Evolutionary conservation across 2,888 invertebrate genomes (phyloP).

Genomic region (Mesorhabditis sp.): DNA sequence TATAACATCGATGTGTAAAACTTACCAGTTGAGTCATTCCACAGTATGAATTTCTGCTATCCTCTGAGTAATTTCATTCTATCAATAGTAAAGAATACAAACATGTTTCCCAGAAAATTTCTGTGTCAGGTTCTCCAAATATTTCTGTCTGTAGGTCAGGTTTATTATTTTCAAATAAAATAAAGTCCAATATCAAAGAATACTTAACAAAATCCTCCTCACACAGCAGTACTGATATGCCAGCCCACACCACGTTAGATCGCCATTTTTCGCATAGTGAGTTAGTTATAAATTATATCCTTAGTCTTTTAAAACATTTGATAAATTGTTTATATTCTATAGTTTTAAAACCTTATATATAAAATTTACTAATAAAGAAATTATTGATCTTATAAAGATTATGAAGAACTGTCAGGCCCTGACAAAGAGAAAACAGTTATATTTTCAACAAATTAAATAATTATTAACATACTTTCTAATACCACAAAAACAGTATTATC

Average conservation of each 20-base stretch:
- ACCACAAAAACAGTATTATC: slow-evolving; percentile 31
- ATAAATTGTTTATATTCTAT: slow-evolving; percentile 54
- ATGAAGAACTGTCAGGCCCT: slow-evolving; percentile 17
- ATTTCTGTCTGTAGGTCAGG: slow-evolving; percentile 43
- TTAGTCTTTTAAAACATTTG: slow-evolving; percentile 46
- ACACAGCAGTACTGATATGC: slow-evolving; percentile 79
- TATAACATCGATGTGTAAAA: slow-evolving; percentile 51
- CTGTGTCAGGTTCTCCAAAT: slow-evolving; percentile 44
- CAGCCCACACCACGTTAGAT: slow-evolving; percentile 78
- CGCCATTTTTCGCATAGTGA: slow-evolving; percentile 77
- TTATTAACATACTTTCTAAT: no score
- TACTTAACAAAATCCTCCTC: slow-evolving; percentile 62
- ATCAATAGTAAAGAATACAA: slow-evolving; percentile 42
- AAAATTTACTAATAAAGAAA: no score
- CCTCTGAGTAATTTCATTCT: slow-evolving; percentile 49
- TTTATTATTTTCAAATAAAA: slow-evolving; percentile 39
- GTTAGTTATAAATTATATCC: slow-evolving; percentile 67
- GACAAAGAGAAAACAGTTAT: slow-evolving; percentile 30
- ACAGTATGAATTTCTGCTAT: slow-evolving; percentile 50
- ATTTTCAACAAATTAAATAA: slow-evolving; percentile 33
- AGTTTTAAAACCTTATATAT: neutral
- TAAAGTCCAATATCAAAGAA: slow-evolving; percentile 36
- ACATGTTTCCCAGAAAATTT: slow-evolving; percentile 46
- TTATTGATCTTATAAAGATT: no score
- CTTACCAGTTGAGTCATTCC: slow-evolving; percentile 43